A percentile compares a stretch with the other conserved stretches of the same genome.
phyloP scores from a whole-genome alignment of 2,797 vertebrate genomes.

The Carcharodon carcharias region DNA sequence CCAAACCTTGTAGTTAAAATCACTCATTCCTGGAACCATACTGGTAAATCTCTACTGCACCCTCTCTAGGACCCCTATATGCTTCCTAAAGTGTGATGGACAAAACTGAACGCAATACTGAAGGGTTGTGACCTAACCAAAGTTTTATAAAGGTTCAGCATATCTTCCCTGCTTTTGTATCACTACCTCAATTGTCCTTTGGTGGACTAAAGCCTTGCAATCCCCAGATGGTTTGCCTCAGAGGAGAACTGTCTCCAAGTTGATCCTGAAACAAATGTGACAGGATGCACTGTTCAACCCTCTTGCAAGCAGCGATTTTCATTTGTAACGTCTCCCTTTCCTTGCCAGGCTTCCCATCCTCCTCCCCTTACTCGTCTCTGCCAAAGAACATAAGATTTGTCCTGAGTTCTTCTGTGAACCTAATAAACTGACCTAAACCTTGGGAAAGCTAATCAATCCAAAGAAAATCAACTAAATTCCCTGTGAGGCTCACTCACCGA shows the following conservation, averaged over 20 bases:
- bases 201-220: not conserved
- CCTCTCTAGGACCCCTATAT: not conserved
- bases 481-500: not conserved
- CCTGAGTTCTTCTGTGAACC: too few species aligned
- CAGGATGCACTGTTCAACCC: not conserved
- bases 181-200: not conserved
- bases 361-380: too few species aligned
- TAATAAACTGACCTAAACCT: not conserved
- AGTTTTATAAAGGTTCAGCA: not conserved
- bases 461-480: not conserved
- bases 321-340: not conserved
- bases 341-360: too few species aligned
- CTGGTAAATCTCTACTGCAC: not conserved
- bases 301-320: not conserved
- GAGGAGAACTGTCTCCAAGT: not conserved
- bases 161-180: not conserved
- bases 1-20: not conserved
- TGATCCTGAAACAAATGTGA: not conserved
- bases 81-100: not conserved
- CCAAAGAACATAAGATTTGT: too few species aligned
- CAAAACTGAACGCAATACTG: not conserved
- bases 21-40: not conserved
- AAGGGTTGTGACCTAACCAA: not conserved
- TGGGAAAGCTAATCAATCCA: not conserved
- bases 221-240: not conserved